Base-by-base conservation (phyloP, 2,113 vertebrate genomes). In the Mesoclemmys tuberculata region DNA sequence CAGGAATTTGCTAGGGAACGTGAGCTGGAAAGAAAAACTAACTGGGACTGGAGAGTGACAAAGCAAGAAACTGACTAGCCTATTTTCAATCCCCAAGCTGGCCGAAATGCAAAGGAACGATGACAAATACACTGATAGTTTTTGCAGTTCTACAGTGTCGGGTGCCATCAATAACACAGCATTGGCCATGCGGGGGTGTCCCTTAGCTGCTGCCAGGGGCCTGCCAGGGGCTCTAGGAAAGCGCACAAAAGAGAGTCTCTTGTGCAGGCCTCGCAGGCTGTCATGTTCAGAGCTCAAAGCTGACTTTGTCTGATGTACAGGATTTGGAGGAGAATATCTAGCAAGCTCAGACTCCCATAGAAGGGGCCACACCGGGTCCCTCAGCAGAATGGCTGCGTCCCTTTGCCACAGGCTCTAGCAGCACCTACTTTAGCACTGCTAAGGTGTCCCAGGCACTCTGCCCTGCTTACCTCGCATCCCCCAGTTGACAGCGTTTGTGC, bases 401-500 rank as follows among this genome's bases (percentile, higher is more conserved):
- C n/a, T 6, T 5, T 9, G 6, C 82, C n/a, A 81, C 52, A 74
- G 8, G 19, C 56, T 81, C 13, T 0, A 0, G 0, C 49, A 46
- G 38, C 35, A 56, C 46, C 52, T n/a, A 26, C 10, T 38, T n/a
- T 52, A 58, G 56, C 38, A 35, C 18, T 10, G 27, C 21, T 64
- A 78, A 35, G 7, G 12, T 29, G 56, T 68, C 64, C 35, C 64
- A 68, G 8, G 8, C 64, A 13, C 54, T 22, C 38, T 35, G 51
- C 64, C 74, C 12, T 0, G 0, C 96, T 97, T 96, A 99, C 99
- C 99, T 99, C 99, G 98, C 98, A 99, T 99, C 77, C 99, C 99
- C 99, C 99, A 99, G 98, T 99, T 99, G 96, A 99, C 99, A 22
- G 99, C 99, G 0, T 98, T 99, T 54, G 99, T 98, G 95, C 98